Percentiles rank a stretch among this genome's conserved stretches.
Evolutionary conservation across 2,113 vertebrate species (phyloP).

Genomic region (Okapia johnstoni): DNA sequence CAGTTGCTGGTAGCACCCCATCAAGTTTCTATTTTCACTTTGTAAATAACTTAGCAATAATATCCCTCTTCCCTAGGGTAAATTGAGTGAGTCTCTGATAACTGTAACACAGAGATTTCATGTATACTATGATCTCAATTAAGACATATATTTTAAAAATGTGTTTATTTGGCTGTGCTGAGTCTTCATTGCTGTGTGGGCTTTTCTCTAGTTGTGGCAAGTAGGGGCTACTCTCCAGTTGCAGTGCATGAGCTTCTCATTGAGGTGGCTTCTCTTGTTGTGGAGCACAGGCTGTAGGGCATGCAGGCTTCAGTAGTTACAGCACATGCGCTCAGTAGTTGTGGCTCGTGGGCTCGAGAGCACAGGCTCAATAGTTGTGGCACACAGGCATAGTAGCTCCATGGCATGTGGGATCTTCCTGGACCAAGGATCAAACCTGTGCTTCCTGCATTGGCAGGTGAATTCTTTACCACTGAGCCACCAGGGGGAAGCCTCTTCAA

Average conservation of each 20-base stretch:
- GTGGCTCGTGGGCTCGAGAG: not conserved
- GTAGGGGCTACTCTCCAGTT: not conserved
- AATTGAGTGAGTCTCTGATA: not conserved
- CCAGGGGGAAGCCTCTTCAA: not conserved
- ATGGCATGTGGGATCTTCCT: not conserved
- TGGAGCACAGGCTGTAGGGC: not conserved
- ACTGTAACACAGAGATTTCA: not conserved
- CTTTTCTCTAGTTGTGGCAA: not conserved
- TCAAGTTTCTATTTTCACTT: not conserved
- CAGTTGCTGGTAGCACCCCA: not conserved
- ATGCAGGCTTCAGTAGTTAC: accelerated
- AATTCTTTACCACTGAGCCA: not conserved
- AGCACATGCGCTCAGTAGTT: accelerated
- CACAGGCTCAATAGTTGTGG: accelerated
- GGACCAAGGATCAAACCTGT: not conserved
- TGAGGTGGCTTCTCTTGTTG: not conserved
- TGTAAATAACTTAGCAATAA: not conserved
- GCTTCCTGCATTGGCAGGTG: not conserved
- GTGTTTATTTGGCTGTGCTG: not conserved
- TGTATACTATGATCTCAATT: not conserved
- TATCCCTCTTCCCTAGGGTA: not conserved
- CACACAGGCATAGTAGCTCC: not conserved
- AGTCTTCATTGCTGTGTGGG: not conserved
- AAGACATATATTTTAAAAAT: not conserved
- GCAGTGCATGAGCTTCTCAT: accelerated